Evolutionary conservation across 2,113 vertebrate species (phyloP).

Genomic region (Sapayoa aenigma): DNA sequence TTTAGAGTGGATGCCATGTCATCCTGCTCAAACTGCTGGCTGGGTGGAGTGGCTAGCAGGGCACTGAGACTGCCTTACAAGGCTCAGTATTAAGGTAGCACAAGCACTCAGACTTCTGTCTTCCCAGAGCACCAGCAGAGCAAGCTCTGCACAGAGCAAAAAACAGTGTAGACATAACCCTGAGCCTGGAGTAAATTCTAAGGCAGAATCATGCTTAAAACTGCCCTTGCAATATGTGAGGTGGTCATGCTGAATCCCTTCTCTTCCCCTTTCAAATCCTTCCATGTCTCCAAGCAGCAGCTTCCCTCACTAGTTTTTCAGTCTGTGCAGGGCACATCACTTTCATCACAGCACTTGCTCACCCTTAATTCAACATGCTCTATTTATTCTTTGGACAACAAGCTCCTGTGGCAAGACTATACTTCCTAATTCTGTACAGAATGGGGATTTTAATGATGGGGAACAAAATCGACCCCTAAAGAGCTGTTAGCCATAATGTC

Average conservation of each 20-base stretch:
- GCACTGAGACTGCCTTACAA: not conserved
- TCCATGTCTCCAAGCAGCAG: not conserved
- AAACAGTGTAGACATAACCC: accelerated
- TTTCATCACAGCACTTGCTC: not conserved
- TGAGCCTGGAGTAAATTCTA: not conserved
- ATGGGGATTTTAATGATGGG: conserved; percentile 39
- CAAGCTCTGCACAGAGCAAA: not conserved
- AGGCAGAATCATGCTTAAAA: not conserved
- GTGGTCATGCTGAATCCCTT: accelerated
- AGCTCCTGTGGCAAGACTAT: conserved; percentile 9
- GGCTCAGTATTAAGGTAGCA: no score
- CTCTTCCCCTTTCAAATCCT: not conserved
- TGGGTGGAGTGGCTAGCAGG: not conserved
- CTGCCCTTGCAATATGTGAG: not conserved
- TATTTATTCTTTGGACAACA: conserved; percentile 47
- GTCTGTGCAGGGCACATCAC: not conserved
- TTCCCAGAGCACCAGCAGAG: not conserved
- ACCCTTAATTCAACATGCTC: conserved; percentile 2
- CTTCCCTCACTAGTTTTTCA: not conserved
- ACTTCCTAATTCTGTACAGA: conserved; percentile 51
- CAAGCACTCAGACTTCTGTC: not conserved
- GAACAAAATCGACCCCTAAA: conserved; percentile 58
- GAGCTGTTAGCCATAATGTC: conserved; percentile 46
- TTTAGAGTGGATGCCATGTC: not conserved
- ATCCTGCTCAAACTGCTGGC: not conserved